A percentile compares a stretch with the other conserved stretches of the same genome.
These are phyloP conservation scores for Callimorpha dominula DNA, from an alignment of 2,888 invertebrate species.

Conservation along the genomic window DNA sequence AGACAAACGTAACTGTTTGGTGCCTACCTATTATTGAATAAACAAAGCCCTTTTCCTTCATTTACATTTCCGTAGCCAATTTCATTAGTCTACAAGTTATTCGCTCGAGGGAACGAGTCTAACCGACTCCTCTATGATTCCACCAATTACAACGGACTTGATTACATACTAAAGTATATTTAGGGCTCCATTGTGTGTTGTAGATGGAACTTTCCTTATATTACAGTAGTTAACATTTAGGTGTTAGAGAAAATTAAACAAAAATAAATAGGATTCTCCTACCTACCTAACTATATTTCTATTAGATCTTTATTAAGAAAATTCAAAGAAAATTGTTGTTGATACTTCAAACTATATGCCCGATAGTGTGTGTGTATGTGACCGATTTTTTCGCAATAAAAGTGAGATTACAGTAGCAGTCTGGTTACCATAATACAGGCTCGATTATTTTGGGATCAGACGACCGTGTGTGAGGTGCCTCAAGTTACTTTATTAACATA, in stretches of 20 bases:
- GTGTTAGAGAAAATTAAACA: not conserved
- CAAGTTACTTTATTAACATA: too few species aligned
- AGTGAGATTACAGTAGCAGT: not conserved
- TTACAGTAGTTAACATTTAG: not conserved
- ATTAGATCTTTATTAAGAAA: not conserved
- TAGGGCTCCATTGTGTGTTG: slow-evolving; percentile 21
- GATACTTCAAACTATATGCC: not conserved
- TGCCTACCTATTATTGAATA: slow-evolving; percentile 63
- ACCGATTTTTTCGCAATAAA: not conserved
- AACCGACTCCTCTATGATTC: slow-evolving; percentile 36
- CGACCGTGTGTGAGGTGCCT: too few species aligned
- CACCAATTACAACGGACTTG: slow-evolving; percentile 41
- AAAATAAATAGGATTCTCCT: not conserved
- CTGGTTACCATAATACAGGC: too few species aligned
- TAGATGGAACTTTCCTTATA: not conserved
- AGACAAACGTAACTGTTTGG: slow-evolving; percentile 62
- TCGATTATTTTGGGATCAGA: too few species aligned
- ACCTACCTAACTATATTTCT: not conserved
- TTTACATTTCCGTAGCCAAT: slow-evolving; percentile 65
- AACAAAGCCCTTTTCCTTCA: slow-evolving; percentile 61
- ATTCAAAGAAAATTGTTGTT: not conserved
- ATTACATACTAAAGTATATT: slow-evolving; percentile 44
- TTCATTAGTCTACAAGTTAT: slow-evolving; percentile 60
- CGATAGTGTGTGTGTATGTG: not conserved
- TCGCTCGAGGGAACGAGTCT: slow-evolving; percentile 45